phyloP scores from a whole-genome alignment of 2,888 invertebrate species.

The Atrina japonica region DNA sequence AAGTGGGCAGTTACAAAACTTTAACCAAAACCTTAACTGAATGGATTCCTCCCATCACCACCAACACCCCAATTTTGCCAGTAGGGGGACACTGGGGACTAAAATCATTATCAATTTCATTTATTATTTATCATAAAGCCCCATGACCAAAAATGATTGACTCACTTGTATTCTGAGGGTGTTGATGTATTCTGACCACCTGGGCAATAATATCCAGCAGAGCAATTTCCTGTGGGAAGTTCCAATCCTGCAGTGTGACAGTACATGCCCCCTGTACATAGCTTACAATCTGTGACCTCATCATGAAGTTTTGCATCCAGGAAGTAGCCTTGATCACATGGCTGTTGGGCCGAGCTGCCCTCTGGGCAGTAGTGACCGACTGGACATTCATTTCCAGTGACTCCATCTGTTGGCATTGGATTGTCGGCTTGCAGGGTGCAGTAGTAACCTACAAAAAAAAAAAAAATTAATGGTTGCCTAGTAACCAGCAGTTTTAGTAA shows the following conservation, averaged over 20 bases:
- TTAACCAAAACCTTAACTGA: no score
- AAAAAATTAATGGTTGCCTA: no score
- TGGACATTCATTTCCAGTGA: constrained; percentile 74
- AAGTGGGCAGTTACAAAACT: no score
- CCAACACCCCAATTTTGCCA: no score
- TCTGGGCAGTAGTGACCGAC: constrained; percentile 76
- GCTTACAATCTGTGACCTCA: constrained; percentile 68
- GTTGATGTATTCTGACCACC: constrained; percentile 72
- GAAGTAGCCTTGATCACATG: constrained; percentile 73
- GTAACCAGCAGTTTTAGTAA: no score
- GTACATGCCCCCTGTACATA: constrained; percentile 70
- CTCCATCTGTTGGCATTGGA: constrained; percentile 67
- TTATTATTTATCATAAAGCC: no score
- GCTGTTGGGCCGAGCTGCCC: constrained; percentile 53
- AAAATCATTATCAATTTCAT: background rate
- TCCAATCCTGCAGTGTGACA: constrained; percentile 71
- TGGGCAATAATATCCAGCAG: constrained; percentile 77
- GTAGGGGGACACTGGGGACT: no score
- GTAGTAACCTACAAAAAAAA: constrained; percentile 67
- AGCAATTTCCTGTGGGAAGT: constrained; percentile 70
- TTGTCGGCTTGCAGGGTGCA: constrained; percentile 66
- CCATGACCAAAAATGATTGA: no score
- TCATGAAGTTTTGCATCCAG: constrained; percentile 69
- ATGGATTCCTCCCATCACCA: no score
- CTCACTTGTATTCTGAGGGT: constrained; percentile 69